These are phyloP conservation scores for Phasianus colchicus DNA, from an alignment of 2,113 vertebrate genomes.

Conservation along the genomic window DNA sequence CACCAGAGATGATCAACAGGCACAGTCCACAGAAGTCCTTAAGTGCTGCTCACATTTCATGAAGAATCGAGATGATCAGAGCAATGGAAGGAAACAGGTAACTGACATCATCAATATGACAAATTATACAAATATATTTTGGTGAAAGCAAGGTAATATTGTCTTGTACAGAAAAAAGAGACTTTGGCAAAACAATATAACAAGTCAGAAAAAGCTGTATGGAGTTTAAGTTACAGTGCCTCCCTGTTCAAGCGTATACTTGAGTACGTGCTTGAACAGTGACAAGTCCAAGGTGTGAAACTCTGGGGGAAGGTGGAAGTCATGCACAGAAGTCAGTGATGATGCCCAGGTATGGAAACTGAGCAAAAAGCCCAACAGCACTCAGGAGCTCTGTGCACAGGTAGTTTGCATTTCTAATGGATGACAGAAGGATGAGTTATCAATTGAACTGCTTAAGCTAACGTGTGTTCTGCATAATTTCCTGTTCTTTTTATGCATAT, in stretches of 20 bases:
- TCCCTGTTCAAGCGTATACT: background rate
- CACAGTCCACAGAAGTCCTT: background rate
- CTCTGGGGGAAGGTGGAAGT: background rate
- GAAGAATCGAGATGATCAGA: background rate
- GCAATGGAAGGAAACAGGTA: background rate
- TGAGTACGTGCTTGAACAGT: too few species aligned
- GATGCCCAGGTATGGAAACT: background rate
- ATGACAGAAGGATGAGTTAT: background rate
- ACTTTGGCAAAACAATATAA: background rate
- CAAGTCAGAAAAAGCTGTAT: background rate
- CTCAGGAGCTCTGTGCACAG: background rate
- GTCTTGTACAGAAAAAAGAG: background rate
- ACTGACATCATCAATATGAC: background rate
- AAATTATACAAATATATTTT: background rate
- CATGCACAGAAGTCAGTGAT: background rate
- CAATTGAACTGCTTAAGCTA: background rate
- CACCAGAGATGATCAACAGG: background rate
- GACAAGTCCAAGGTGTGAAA: background rate
- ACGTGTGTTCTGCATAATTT: background rate
- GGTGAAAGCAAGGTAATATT: background rate
- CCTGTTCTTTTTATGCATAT: background rate
- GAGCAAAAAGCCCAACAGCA: fast-evolving
- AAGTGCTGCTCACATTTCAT: background rate
- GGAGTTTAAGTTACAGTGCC: background rate
- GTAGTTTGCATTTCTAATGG: background rate